These are phyloP conservation scores for Spea multiplicata DNA, from an alignment of 2,113 vertebrate species.

Conservation along the genomic window DNA sequence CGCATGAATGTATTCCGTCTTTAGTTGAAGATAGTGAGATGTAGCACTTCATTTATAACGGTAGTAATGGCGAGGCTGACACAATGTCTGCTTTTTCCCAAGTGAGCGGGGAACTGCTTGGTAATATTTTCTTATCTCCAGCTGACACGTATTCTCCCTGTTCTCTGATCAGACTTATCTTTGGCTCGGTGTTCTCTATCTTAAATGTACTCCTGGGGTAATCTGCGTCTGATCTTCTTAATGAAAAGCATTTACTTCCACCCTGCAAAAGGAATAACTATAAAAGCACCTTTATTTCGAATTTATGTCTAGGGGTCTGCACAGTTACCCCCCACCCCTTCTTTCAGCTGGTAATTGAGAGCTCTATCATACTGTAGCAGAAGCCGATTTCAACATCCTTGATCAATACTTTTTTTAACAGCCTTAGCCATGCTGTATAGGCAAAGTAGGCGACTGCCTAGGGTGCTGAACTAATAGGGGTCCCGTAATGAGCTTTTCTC, in stretches of 20 bases:
- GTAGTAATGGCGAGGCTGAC: background rate
- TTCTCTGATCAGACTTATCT: background rate
- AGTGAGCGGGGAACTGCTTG: background rate
- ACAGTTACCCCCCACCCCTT: too few species aligned
- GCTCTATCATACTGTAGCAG: too few species aligned
- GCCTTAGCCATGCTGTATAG: too few species aligned
- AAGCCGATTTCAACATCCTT: too few species aligned
- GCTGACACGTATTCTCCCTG: background rate
- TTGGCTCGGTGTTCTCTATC: background rate
- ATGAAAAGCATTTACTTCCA: conserved; percentile 1
- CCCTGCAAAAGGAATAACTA: background rate
- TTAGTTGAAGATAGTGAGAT: background rate
- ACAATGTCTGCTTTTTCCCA: background rate
- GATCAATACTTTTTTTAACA: too few species aligned
- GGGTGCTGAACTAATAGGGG: too few species aligned
- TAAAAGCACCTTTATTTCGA: too few species aligned
- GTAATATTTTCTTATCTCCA: conserved; percentile 1
- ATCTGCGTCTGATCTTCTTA: background rate
- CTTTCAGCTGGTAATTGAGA: too few species aligned
- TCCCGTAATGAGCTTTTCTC: too few species aligned
- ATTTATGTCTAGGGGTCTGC: too few species aligned
- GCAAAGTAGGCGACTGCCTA: too few species aligned
- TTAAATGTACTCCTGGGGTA: background rate
- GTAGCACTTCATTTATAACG: conserved; percentile 32
- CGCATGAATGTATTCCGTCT: conserved; percentile 3